A percentile compares a stretch with the other conserved stretches of the same genome.
Conservation (phyloP, 2,113 vertebrate genomes). For the Gila orcuttii region DNA sequence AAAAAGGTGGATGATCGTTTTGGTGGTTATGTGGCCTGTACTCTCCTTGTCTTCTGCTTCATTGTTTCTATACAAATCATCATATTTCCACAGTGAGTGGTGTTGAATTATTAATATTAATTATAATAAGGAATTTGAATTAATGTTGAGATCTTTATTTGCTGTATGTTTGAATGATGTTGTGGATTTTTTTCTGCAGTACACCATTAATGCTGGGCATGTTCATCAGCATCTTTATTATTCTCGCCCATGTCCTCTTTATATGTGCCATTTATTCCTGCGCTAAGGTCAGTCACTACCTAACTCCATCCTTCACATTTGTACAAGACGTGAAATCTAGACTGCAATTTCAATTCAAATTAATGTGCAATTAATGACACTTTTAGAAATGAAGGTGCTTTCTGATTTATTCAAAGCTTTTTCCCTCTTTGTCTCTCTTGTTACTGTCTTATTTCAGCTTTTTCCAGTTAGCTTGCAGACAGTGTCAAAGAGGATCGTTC, state of each 20-base stretch:
- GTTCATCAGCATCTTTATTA: conserved; percentile 84
- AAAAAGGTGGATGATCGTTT: conserved; percentile 93
- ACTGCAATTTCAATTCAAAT: not conserved
- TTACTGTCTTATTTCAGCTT: conserved; percentile 69
- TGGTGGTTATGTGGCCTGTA: conserved; percentile 88
- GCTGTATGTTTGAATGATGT: not conserved
- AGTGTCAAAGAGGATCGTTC: conserved; percentile 86
- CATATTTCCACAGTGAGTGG: conserved; percentile 86
- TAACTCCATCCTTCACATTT: not conserved
- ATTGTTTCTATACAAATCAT: conserved; percentile 89
- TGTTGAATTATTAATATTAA: not conserved
- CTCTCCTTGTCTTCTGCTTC: conserved; percentile 88
- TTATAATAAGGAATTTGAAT: not conserved
- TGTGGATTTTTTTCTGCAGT: conserved; percentile 70
- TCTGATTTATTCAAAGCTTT: not conserved
- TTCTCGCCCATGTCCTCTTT: conserved; percentile 84
- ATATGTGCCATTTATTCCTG: conserved; percentile 92
- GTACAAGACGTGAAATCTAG: conserved; percentile 23
- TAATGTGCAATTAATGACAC: not conserved
- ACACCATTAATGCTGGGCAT: conserved; percentile 85
- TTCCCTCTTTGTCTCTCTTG: conserved; percentile 15
- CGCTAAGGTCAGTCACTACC: conserved; percentile 76
- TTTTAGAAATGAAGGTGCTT: not conserved
- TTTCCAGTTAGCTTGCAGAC: conserved; percentile 84
- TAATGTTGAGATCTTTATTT: not conserved